Conservation (phyloP, 2,113 vertebrate species). For the Colius striatus region DNA sequence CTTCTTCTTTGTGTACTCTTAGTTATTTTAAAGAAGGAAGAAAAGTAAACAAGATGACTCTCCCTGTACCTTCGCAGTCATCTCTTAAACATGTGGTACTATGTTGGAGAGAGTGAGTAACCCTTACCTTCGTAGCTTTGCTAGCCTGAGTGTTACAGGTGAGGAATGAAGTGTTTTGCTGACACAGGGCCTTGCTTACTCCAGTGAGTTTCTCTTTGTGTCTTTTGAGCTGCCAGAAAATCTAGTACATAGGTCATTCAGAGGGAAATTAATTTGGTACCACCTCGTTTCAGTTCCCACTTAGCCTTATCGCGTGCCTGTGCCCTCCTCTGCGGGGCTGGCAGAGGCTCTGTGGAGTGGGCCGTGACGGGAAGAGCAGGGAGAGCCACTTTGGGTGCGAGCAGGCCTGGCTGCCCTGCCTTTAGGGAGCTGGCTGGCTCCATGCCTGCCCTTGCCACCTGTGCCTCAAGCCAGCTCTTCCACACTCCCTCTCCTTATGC, state of each 20-base stretch:
- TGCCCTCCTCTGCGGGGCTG: neutral
- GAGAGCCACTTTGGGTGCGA: neutral
- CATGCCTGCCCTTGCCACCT: neutral
- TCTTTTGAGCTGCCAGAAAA: constrained; percentile 18
- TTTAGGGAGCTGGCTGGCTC: neutral
- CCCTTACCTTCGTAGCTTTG: neutral
- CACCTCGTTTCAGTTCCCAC: neutral
- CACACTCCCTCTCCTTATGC: neutral
- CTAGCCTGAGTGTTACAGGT: neutral
- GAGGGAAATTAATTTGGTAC: constrained; percentile 22
- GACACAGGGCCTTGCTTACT: constrained; percentile 6
- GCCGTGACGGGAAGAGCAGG: constrained; percentile 1
- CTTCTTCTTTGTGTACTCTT: neutral
- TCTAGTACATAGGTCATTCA: constrained; percentile 2
- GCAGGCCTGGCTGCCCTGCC: neutral
- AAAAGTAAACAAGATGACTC: neutral
- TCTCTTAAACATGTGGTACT: neutral
- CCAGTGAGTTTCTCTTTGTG: constrained; percentile 9
- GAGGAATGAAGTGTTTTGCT: constrained; percentile 30
- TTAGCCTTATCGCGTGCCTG: constrained; percentile 49
- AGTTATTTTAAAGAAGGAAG: neutral
- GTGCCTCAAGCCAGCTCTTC: neutral
- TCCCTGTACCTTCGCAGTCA: neutral
- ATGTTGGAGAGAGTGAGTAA: constrained; percentile 17
- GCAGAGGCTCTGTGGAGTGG: neutral